Conservation (phyloP, 2,113 vertebrate species). For the Oncorhynchus clarkii region DNA sequence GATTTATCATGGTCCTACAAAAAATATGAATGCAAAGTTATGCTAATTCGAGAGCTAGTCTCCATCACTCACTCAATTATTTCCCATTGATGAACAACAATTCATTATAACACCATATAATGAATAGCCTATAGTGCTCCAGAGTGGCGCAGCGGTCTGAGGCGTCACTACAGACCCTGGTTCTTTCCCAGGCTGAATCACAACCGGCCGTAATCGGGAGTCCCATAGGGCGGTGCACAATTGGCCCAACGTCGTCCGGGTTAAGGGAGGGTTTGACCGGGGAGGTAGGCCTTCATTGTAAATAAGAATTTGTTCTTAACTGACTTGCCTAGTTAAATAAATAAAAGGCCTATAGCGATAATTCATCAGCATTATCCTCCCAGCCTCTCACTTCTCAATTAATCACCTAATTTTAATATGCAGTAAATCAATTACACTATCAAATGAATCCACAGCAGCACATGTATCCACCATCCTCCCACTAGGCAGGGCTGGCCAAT, state of each 20-base stretch:
- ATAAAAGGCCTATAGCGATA: background rate
- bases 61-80: background rate
- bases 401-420: background rate
- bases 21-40: background rate
- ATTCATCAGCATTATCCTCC: background rate
- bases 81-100: background rate
- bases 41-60: background rate
- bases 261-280: too few relatives aligned
- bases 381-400: background rate
- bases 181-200: too few relatives aligned
- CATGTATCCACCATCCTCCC: background rate
- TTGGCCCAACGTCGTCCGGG: too few relatives aligned
- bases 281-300: too few relatives aligned
- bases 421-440: background rate
- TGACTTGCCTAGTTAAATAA: too few relatives aligned
- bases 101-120: background rate
- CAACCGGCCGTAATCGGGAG: too few relatives aligned
- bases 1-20: too few relatives aligned
- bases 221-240: too few relatives aligned
- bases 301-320: too few relatives aligned
- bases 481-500: background rate
- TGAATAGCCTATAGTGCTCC: background rate
- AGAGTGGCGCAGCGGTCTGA: too few relatives aligned
- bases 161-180: too few relatives aligned
- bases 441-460: background rate